Evolutionary conservation across 2,888 invertebrate genomes (phyloP), one percentile per base, ranked within the genome.

Genomic region (Brachyptera putata): DNA sequence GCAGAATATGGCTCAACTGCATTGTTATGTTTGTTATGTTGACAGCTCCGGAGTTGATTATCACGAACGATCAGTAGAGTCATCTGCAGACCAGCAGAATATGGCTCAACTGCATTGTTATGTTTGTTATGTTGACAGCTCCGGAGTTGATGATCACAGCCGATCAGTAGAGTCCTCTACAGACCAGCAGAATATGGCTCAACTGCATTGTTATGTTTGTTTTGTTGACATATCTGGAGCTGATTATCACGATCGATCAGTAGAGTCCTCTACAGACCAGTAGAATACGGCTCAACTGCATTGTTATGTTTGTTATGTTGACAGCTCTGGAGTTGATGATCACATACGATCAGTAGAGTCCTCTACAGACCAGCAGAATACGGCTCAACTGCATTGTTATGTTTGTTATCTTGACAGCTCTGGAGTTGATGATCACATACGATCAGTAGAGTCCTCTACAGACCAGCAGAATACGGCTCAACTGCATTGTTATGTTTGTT

Each of bases 121-220:
- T 7, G 3, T 7, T 48, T 14, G n/a, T 39, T 3, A 60, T 26
- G 67, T 64, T 71, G 69, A 1, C 75, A 86, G 86, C 84, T 14
- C 85, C 86, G 14, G 84, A 85, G 75, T 84, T 86, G 16, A 81
- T 81, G 75, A 85, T 86, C 66, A 81, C 84, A 7, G 86, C 85
- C 69, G 82, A 82, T 65, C 81, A 82, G 49, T 85, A n/a, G n/a
- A 85, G n/a, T n/a, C 80, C 82, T 9, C 77, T 86, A n/a, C 73
- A 78, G 84, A 83, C 74, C 84, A 84, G 70, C 84, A 80, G 70
- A 84, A 84, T 71, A 84, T 85, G 69, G 84, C 84, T 0, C 85
- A 85, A 68, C 84, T 5, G n/a, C 26, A 16, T 3, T 16, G 48
- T n/a, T n/a, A 18, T 7, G 3, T 7, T 48, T 39, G 4, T 39